Evolutionary conservation across 2,113 vertebrate species (phyloP).

Genomic region (Nothoprocta pentlandii): DNA sequence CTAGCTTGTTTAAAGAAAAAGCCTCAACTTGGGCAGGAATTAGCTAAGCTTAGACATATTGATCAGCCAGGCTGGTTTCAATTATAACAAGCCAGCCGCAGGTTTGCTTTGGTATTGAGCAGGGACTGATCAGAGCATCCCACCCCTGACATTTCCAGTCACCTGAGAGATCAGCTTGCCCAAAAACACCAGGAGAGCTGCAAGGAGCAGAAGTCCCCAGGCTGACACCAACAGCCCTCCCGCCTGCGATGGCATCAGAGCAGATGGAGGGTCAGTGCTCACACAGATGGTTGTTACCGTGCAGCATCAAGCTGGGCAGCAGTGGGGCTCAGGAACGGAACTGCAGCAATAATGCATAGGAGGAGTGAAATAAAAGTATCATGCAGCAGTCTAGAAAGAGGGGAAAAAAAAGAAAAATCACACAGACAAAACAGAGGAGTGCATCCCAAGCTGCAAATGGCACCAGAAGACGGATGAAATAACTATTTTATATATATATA

Average conservation of each 20-base stretch:
- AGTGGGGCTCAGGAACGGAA: neutral
- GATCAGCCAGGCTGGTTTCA: conserved; percentile 31
- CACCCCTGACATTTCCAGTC: conserved; percentile 1
- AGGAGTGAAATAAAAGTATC: rapidly evolving
- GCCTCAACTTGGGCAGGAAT: conserved; percentile 14
- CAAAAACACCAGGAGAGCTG: neutral
- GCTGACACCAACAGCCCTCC: rapidly evolving
- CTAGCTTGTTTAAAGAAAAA: conserved; percentile 45
- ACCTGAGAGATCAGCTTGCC: neutral
- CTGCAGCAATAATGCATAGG: neutral
- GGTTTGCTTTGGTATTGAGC: conserved; percentile 14
- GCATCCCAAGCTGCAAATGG: neutral
- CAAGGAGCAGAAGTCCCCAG: neutral
- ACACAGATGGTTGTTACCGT: too few relatives aligned
- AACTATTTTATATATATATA: neutral
- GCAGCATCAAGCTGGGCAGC: neutral
- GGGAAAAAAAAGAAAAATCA: neutral
- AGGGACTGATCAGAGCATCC: neutral
- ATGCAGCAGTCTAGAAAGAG: neutral
- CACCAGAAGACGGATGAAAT: neutral
- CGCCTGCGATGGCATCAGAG: neutral
- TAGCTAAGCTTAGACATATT: conserved; percentile 8
- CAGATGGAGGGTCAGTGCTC: neutral
- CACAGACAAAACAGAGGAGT: neutral
- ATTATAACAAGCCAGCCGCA: conserved; percentile 15